Conservation (phyloP, 1,140 invertebrate genomes). For the Rhopalosiphum padi region DNA sequence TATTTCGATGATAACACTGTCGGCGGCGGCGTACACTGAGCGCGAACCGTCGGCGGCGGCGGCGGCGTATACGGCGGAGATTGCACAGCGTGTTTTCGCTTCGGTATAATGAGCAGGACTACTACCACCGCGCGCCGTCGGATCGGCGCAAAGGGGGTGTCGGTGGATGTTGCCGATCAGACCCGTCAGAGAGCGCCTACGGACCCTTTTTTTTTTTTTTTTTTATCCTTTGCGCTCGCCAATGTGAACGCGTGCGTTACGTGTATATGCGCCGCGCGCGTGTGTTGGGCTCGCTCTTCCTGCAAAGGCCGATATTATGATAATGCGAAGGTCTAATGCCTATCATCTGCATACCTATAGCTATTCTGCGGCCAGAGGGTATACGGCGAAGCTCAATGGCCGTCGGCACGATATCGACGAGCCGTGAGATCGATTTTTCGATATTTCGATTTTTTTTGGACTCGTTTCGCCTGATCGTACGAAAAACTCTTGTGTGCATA, state of each 20-base stretch:
- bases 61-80: constrained; percentile 25
- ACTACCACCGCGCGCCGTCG: constrained; percentile 34
- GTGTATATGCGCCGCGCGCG: neutral
- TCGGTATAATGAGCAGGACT: constrained; percentile 46
- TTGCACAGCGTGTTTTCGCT: constrained; percentile 51
- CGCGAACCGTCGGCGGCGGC: constrained; percentile 3
- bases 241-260: neutral
- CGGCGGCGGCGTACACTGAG: constrained; percentile 27
- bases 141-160: constrained; percentile 29
- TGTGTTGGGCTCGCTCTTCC: neutral
- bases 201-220: neutral
- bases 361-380: no score
- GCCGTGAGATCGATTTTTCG: no score
- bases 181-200: constrained; percentile 44
- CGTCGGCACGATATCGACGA: no score
- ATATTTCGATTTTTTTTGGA: no score
- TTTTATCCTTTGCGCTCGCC: neutral
- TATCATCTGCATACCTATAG: no score
- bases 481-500: no score
- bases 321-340: neutral
- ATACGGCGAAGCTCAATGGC: no score
- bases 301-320: neutral
- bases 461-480: no score
- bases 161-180: neutral
- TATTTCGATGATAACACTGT: constrained; percentile 10